phyloP scores from a whole-genome alignment of 2,888 invertebrate species.

The Drosophila melanocephala region DNA sequence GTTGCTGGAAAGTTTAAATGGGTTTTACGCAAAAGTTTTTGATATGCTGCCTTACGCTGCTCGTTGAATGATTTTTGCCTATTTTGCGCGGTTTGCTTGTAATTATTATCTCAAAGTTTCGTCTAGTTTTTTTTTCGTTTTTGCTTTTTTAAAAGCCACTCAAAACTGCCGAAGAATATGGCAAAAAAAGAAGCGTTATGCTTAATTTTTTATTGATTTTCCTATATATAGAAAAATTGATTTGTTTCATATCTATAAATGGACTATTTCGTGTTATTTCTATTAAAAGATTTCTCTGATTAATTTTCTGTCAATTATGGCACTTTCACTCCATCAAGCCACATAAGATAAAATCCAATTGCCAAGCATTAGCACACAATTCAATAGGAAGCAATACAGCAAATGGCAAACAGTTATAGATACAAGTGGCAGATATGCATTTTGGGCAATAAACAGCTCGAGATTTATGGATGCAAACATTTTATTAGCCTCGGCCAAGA shows the following conservation, averaged over 20 bases:
- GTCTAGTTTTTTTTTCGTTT: background rate
- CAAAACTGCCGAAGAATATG: conserved; percentile 13
- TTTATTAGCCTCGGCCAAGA: conserved; percentile 47
- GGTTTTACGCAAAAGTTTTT: conserved; percentile 76
- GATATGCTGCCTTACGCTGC: conserved; percentile 63
- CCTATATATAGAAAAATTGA: no score
- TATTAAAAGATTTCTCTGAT: conserved; percentile 13
- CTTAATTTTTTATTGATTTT: conserved; percentile 22
- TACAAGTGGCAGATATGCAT: conserved; percentile 31
- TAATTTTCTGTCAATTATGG: conserved; percentile 23
- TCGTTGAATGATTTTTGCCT: conserved; percentile 44
- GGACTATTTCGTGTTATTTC: conserved; percentile 2
- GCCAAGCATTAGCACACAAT: conserved; percentile 49
- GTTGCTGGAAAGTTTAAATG: conserved; percentile 79
- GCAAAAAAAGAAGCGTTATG: background rate
- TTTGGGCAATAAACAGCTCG: conserved; percentile 52
- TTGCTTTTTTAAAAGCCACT: conserved; percentile 29
- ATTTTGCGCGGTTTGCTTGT: conserved; percentile 35
- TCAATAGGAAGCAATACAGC: conserved; percentile 33
- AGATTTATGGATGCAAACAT: conserved; percentile 66
- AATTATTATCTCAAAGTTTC: conserved; percentile 53
- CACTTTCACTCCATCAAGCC: conserved; percentile 1
- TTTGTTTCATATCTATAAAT: background rate
- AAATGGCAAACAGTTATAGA: conserved; percentile 38
- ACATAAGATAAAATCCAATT: conserved; percentile 27